Base-by-base conservation (phyloP, 2,113 vertebrate species). In the Urocolius indicus region DNA sequence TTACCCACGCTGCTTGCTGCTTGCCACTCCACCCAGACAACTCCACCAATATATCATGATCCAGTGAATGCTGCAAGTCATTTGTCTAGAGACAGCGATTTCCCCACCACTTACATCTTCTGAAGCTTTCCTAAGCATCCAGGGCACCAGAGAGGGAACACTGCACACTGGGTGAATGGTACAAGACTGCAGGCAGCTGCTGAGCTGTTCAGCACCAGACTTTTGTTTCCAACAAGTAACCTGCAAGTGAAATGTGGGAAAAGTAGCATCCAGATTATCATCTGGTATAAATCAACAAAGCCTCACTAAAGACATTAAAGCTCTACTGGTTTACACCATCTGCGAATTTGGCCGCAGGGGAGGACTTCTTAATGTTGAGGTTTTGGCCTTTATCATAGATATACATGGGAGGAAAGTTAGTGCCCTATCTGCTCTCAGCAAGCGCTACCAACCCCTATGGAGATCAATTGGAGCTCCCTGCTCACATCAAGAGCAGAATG, bases 271-370 rank as follows among this genome's bases (percentile, higher is more conserved):
- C 46, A 89, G 65, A 89, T 90, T 85, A 81, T 95, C 90, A 97
- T 96, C 90, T 93, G 90, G 76, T 93, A 75, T 89, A 95, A 92
- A 96, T 92, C 85, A 95, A 51, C 82, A 92, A 93, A 95, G 61
- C 86, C 29, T 57, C 49, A 51, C 81, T 92, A 84, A 97, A 94
- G 91, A 95, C 81, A 89, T 90, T 96, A 96, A 96, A 93, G 83
- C 88, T 93, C 58, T 81, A 84, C 88, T 90, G 75, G 80, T 89
- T 96, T 92, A 79, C 75, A 84, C 90, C 86, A 96, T 93, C 90
- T 96, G 93, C 83, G 88, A 96, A 74, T 93, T 78, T 82, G 94
- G 93, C 92, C 8, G 6, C 86, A 72, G 88, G 65, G 89, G 62
- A 92, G 36, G 63, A 89, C 73, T 66, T 91, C 93, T 89, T 85